Conservation (phyloP, 2,113 vertebrate genomes). For the Amphilophus citrinellus region DNA sequence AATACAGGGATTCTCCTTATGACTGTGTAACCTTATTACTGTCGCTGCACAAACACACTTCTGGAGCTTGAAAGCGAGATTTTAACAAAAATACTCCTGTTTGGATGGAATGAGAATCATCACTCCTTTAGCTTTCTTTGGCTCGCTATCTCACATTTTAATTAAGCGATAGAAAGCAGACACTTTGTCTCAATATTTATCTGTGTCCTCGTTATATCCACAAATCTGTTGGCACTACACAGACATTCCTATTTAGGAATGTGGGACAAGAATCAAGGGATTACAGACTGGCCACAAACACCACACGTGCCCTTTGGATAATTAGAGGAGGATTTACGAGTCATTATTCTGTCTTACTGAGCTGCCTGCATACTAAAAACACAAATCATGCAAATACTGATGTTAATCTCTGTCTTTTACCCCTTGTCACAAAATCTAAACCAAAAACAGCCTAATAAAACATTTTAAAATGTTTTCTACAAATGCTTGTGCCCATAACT, state of each 20-base stretch:
- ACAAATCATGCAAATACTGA: background rate
- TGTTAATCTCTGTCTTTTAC: background rate
- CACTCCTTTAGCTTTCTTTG: background rate
- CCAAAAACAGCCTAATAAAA: background rate
- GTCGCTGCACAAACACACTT: background rate
- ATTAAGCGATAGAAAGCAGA: constrained; percentile 3
- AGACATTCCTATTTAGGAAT: constrained; percentile 43
- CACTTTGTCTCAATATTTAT: constrained; percentile 9
- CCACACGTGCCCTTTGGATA: constrained; percentile 58
- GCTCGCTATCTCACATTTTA: background rate
- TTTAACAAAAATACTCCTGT: constrained; percentile 6
- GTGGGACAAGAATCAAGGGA: constrained; percentile 50
- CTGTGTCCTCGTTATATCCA: constrained; percentile 26
- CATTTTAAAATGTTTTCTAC: background rate
- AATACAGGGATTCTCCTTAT: constrained; percentile 49
- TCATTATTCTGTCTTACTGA: constrained; percentile 47
- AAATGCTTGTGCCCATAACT: background rate
- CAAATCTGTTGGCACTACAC: constrained; percentile 27
- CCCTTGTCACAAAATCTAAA: background rate
- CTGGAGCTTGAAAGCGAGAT: background rate
- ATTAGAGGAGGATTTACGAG: constrained; percentile 61
- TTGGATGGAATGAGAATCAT: constrained; percentile 5
- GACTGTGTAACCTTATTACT: constrained; percentile 12
- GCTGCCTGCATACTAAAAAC: constrained; percentile 40
- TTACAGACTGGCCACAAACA: constrained; percentile 41